Base-by-base conservation (phyloP, 2,888 invertebrate species). In the Lycophotia porphyrea region DNA sequence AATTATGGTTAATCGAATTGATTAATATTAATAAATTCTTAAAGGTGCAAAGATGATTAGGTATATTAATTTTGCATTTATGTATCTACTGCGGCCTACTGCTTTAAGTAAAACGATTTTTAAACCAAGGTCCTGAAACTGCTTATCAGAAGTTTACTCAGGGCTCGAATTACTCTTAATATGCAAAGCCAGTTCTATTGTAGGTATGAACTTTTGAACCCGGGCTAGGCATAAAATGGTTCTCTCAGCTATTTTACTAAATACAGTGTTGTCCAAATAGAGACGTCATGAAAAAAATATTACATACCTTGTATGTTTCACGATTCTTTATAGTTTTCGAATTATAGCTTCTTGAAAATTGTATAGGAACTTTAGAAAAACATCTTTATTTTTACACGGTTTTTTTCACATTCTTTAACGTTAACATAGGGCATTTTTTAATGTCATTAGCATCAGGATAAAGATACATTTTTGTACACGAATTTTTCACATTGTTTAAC, bases 1-100 rank as follows among this genome's bases (percentile, higher is more conserved):
- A 39, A 42, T n/a, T 49, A 70, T 39, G 2, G 15, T 15, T 81
- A 27, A 58, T 44, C 9, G 13, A 49, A 77, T 64, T 42, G 24
- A 77, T 47, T 47, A 2, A n/a, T 39, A 55, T 66, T 44, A 80
- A 71, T 49, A 15, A 31, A 21, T 2, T 65, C 44, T 15, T 1
- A 4, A 42, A 65, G 5, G 15, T 39, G 13, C 15, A 15, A 63
- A n/a, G 39, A 39, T 39, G n/a, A 39, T 39, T 2, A 39, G 36
- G 13, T 63, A 15, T 15, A n/a, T 39, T 63, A 63, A 15, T n/a
- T 63, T 36, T 39, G 13, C 34, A n/a, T n/a, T 36, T 39, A 61
- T 63, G 60, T 60, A 11, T 13, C 36, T 36, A 60, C 21, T 15
- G n/a, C 15, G 7, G 24, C 36, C 61, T 11, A 7, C n/a, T 61